These are phyloP conservation scores for Solen grandis DNA, from an alignment of 1,140 invertebrate genomes.

Conservation along the genomic window DNA sequence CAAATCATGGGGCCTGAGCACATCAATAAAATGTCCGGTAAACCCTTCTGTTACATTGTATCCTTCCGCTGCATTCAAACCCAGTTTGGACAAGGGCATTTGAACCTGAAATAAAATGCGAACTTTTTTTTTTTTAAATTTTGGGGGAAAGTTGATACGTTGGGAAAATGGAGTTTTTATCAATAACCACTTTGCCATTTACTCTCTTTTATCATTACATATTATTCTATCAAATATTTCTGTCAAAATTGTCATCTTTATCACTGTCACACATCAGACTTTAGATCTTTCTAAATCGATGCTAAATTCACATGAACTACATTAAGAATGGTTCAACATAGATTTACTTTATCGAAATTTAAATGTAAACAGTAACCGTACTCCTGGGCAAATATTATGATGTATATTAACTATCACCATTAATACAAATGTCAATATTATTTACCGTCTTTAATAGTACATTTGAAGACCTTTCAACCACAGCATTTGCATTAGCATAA, in stretches of 20 bases:
- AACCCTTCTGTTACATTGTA: constrained; percentile 89
- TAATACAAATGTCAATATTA: no score
- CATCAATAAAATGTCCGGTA: constrained; percentile 81
- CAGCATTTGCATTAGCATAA: no score
- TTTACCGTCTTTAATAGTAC: no score
- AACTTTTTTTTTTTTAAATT: not conserved
- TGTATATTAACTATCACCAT: no score
- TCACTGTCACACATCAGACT: not conserved
- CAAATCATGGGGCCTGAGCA: constrained; percentile 91
- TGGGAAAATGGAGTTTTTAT: not conserved
- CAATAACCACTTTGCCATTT: not conserved
- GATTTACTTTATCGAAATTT: no score
- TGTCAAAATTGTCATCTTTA: not conserved
- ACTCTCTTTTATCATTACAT: not conserved
- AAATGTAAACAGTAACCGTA: no score
- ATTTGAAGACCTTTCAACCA: no score
- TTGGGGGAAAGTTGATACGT: not conserved
- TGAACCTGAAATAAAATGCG: constrained; percentile 28
- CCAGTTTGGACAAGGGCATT: constrained; percentile 87
- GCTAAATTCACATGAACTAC: no score
- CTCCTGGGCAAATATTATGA: no score
- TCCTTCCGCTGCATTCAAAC: constrained; percentile 88
- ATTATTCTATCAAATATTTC: not conserved
- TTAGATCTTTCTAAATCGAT: not conserved
- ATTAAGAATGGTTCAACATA: no score